Base-by-base conservation (phyloP, 1,140 invertebrate genomes). In the Procambarus clarkii region DNA sequence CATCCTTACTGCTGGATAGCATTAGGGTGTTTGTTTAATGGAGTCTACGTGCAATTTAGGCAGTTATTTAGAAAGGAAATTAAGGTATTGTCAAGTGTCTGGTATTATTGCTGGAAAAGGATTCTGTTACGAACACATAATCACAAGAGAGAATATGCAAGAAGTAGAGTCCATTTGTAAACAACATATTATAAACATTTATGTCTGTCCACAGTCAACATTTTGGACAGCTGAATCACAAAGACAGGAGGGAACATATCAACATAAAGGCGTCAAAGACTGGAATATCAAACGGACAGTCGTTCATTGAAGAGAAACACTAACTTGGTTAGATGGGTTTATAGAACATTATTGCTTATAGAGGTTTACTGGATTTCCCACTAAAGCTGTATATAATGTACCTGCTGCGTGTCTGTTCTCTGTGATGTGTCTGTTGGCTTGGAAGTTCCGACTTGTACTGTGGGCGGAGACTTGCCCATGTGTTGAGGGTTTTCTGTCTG, bases 71-170 rank as follows among this genome's bases (percentile, higher is more conserved):
- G 24, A 48, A 5, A 79, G 21, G n/a, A 15, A 48, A 48, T 79
- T 79, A 79, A 54, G 77, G 77, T 48, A 79, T 21, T 54, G 77
- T 79, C 77, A 21, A 21, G 44, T 48, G 77, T 79, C 77, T 7
- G 77, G 24, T 48, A 48, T 79, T 79, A 79, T 11, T 46, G 77
- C 77, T 79, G 77, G 77, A 79, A 79, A 45, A 79, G 48, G 48
- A 54, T 46, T 15, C 8, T 21, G 24, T 79, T 71, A 71, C 69
- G 1, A 24, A 24, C 69, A 74, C 69, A 74, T 74, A 34, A 74
- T 74, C 21, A 74, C 69, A 74, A 74, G n/a, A 74, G 7, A 74
- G 69, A 34, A 24, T 21, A 74, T 74, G 69, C 24, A 74, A 74
- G 69, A 34, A 8, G 8, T 5, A 34, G 0, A 8, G 21, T 34